phyloP scores from a whole-genome alignment of 2,113 vertebrate species.

The Melanerpes formicivorus region DNA sequence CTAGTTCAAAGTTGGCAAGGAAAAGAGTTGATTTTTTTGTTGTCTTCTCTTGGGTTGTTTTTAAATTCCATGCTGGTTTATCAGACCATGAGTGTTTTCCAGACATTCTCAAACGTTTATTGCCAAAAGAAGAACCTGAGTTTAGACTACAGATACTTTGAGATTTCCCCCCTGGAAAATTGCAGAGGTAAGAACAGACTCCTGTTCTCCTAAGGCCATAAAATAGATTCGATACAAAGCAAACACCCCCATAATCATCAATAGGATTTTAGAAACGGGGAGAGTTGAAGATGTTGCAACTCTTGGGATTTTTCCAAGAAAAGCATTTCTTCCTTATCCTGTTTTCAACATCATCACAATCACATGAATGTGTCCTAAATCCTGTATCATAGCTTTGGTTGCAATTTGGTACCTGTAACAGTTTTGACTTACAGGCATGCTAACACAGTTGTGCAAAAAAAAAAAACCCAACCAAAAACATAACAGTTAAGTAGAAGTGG shows the following conservation, averaged over 20 bases:
- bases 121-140: neutral
- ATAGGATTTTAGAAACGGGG: neutral
- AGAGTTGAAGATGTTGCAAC: neutral
- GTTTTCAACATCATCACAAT: neutral
- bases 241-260: accelerated
- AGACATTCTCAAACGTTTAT: accelerated
- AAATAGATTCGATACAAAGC: accelerated
- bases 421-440: neutral
- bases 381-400: neutral
- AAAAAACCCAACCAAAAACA: neutral
- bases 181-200: accelerated
- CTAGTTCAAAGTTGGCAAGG: neutral
- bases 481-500: neutral
- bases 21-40: no score
- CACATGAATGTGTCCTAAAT: accelerated
- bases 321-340: neutral
- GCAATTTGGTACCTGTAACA: neutral
- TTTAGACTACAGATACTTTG: accelerated
- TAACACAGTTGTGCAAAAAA: neutral
- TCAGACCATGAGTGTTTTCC: accelerated
- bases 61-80: neutral
- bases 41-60: no score
- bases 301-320: neutral
- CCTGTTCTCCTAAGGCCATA: accelerated
- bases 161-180: accelerated